Base-by-base conservation (phyloP, 2,888 invertebrate species). In the Theretra japonica region DNA sequence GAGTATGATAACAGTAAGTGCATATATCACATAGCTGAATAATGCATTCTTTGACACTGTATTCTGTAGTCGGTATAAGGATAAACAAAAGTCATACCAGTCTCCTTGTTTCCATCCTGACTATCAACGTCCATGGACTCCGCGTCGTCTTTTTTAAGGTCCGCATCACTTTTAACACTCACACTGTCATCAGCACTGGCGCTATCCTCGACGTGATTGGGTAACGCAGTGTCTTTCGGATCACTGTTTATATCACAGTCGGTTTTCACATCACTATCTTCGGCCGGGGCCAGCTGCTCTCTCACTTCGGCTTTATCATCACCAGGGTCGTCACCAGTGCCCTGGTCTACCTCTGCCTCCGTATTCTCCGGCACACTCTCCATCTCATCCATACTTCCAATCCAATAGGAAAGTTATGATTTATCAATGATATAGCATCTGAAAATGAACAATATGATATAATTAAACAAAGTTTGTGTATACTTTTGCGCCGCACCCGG, bases 301-400 rank as follows among this genome's bases (percentile, higher is more conserved):
- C 68, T 70, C 30, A 60, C 68, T 48, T 70, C 76, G 50, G 75
- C 60, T 25, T 77, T 79, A n/a, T 74, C 75, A 41, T 69, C 70
- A 50, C 65, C 58, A 56, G 71, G 41, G 53, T 70, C 75, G 53
- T 82, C 81, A 41, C 75, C 76, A 73, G 82, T 74, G 48, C 72
- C 73, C 69, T 77, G 79, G 73, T 69, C 75, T 70, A 77, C 79
- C 62, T 78, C 82, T 74, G 83, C 83, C 71, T 78, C 79, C 41
- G 84, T 78, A 74, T 83, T 85, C 70, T 87, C 89, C 70, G 83
- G 76, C 73, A 84, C 74, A 75, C 81, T 83, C 73, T 90, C 91
- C 71, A 87, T 90, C 73, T 92, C 93, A 82, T 93, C 92, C 93
- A 93, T 93, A 73, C 76, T 88, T 86, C 78, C 80, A 85, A 82